These are phyloP conservation scores for Tupaia tana DNA, from an alignment of 2,113 vertebrate species.

Conservation along the genomic window DNA sequence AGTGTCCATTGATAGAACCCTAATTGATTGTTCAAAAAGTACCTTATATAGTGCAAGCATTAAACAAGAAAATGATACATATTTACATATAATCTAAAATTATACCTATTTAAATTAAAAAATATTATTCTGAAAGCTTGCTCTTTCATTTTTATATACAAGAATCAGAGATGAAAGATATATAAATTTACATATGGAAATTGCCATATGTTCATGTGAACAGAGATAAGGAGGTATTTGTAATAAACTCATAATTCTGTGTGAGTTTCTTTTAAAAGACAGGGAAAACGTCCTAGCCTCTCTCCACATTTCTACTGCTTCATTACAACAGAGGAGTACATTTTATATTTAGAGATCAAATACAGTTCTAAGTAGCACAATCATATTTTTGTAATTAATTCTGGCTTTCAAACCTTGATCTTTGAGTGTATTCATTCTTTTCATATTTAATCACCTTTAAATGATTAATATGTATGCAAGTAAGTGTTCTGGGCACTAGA, in stretches of 20 bases:
- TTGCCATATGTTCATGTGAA: background rate
- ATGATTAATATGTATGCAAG: background rate
- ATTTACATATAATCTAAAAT: background rate
- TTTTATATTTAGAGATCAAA: background rate
- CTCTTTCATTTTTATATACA: background rate
- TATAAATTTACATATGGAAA: background rate
- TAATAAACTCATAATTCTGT: background rate
- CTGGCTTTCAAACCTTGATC: background rate
- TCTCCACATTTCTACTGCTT: background rate
- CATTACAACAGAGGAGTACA: background rate
- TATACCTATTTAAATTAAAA: too few species aligned
- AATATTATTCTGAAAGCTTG: background rate
- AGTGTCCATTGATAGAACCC: background rate
- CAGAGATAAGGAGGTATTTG: background rate
- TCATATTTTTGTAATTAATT: background rate
- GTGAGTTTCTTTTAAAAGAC: background rate
- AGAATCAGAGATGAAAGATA: background rate
- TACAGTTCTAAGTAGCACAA: background rate
- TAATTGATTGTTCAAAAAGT: background rate
- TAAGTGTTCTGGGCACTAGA: background rate
- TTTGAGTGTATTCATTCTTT: background rate
- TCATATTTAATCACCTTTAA: background rate
- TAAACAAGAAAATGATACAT: background rate
- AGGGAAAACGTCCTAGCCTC: background rate
- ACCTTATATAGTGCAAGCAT: background rate